phyloP scores from a whole-genome alignment of 2,888 invertebrate genomes.

The Plagodis dolabraria region DNA sequence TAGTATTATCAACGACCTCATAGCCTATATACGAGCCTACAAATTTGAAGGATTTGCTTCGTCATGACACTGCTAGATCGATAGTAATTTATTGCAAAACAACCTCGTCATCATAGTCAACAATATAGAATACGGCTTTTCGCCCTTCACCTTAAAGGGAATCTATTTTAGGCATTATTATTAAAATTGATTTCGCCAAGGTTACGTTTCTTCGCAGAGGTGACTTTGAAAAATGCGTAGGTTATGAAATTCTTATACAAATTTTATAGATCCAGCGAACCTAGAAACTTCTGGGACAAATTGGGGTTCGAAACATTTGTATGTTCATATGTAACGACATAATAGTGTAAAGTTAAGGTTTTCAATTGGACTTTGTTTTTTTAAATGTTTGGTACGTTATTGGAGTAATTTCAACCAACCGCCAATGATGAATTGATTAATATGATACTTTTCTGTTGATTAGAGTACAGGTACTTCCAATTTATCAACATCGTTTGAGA shows the following conservation, averaged over 20 bases:
- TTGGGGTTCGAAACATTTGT: no score
- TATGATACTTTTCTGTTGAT: no score
- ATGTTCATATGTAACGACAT: no score
- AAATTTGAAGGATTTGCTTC: constrained; percentile 1
- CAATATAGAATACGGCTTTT: constrained; percentile 12
- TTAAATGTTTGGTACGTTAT: no score
- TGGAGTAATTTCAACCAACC: no score
- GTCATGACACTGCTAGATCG: background rate
- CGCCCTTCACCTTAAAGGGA: constrained; percentile 6
- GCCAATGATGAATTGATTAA: no score
- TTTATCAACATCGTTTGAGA: no score
- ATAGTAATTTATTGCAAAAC: constrained; percentile 21
- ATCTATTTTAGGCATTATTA: constrained; percentile 20
- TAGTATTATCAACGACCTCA: background rate
- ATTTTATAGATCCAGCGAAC: no score
- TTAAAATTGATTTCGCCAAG: constrained; percentile 22
- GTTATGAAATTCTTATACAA: background rate
- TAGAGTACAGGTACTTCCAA: no score
- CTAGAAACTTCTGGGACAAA: background rate
- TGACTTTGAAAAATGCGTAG: constrained; percentile 5
- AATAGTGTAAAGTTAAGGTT: no score
- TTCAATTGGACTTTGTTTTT: no score
- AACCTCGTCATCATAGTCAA: constrained; percentile 22
- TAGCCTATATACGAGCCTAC: background rate
- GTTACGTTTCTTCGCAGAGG: constrained; percentile 7